Evolutionary conservation across 2,113 vertebrate species (phyloP).

Genomic region (Petroica traversi): DNA sequence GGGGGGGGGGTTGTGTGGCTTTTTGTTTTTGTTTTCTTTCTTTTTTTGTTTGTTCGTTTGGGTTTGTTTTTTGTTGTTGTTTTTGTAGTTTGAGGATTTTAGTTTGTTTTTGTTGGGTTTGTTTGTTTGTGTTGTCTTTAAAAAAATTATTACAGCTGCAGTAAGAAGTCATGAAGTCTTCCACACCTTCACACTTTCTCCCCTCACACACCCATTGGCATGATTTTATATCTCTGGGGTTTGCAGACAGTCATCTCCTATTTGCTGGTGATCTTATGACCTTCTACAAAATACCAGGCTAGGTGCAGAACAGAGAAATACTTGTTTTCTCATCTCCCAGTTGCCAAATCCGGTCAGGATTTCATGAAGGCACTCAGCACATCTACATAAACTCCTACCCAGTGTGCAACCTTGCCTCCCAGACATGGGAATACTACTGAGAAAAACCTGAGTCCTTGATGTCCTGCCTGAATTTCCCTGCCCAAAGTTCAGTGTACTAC

Average conservation of each 20-base stretch:
- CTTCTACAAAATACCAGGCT: background rate
- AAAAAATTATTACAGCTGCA: background rate
- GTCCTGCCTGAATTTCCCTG: background rate
- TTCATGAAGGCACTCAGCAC: background rate
- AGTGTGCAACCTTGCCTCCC: background rate
- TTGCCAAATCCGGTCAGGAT: background rate
- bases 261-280: background rate
- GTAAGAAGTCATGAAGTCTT: background rate
- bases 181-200: background rate
- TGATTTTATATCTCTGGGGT: background rate
- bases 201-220: rapidly evolving
- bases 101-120: background rate
- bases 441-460: rapidly evolving
- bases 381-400: background rate
- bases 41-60: too few species aligned
- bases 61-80: too few species aligned
- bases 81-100: background rate
- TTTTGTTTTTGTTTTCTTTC: background rate
- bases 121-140: rapidly evolving
- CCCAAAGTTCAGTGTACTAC: too few species aligned
- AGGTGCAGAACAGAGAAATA: background rate
- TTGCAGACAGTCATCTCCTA: background rate
- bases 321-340: background rate
- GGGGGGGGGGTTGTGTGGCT: rapidly evolving
- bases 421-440: background rate